Percentiles rank a stretch among this genome's conserved stretches.
Evolutionary conservation across 2,113 vertebrate species (phyloP).

Genomic region (Nycticebus coucang): DNA sequence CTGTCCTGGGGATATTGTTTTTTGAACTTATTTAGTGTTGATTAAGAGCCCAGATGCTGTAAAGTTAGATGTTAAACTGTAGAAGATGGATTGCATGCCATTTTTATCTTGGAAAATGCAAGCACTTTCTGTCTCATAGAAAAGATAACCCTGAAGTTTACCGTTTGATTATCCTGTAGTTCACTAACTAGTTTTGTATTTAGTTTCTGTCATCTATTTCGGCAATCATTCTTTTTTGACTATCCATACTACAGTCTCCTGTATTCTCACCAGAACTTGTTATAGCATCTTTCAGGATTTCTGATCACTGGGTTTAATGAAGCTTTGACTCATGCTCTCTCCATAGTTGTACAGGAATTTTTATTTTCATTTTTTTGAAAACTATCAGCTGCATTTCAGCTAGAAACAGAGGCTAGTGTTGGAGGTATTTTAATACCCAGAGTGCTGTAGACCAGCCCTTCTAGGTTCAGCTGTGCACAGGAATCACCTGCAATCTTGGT

Average conservation of each 20-base stretch:
- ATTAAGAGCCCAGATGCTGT: not conserved
- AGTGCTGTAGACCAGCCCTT: not conserved
- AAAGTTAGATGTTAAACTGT: not conserved
- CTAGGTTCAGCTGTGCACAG: not conserved
- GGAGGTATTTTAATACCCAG: not conserved
- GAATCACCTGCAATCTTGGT: not conserved
- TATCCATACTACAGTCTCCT: not conserved
- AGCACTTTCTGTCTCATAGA: not conserved
- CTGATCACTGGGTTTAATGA: not conserved
- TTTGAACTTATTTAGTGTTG: not conserved
- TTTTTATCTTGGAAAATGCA: slow-evolving; percentile 24
- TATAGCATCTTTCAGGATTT: not conserved
- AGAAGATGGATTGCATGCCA: not conserved
- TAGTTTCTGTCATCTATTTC: slow-evolving; percentile 23
- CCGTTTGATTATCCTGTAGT: not conserved
- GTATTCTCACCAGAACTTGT: not conserved
- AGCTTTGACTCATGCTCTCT: not conserved
- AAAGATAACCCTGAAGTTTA: not conserved
- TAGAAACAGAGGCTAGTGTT: not conserved
- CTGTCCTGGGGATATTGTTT: not conserved
- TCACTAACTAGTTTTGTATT: not conserved
- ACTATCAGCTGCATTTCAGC: not conserved
- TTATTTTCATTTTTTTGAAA: not conserved
- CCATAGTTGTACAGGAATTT: not conserved
- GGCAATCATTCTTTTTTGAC: not conserved